Evolutionary conservation across 2,888 invertebrate species (phyloP).

Genomic region (Drosophila acutilabella): DNA sequence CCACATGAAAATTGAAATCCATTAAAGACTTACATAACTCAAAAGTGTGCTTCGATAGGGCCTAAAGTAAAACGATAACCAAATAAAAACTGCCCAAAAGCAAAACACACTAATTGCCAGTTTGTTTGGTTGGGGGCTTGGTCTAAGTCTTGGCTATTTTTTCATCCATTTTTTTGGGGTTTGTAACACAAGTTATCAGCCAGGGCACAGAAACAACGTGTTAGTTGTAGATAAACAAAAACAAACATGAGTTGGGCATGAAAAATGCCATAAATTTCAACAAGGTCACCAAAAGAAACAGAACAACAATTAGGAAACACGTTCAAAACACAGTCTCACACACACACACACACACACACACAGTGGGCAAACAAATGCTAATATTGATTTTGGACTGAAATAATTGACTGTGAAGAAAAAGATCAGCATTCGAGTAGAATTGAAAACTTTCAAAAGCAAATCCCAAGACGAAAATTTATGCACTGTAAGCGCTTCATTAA

Average conservation of each 20-base stretch:
- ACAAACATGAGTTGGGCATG: constrained; percentile 27
- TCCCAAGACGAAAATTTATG: constrained; percentile 28
- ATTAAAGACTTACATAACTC: constrained; percentile 42
- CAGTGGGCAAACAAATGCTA: constrained; percentile 20
- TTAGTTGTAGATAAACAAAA: constrained; percentile 70
- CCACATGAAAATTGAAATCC: constrained; percentile 17
- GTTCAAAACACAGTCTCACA: constrained; percentile 25
- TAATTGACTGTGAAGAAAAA: constrained; percentile 31
- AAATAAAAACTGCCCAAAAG: constrained; percentile 24
- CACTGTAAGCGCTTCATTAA: constrained; percentile 59
- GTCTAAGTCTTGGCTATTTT: neutral
- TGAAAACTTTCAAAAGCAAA: constrained; percentile 15
- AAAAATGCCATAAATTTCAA: constrained; percentile 65
- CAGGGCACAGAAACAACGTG: constrained; percentile 35
- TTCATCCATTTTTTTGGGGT: neutral
- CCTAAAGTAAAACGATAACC: constrained; percentile 26
- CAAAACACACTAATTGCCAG: constrained; percentile 42
- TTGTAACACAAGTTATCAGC: constrained; percentile 63
- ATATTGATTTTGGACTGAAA: constrained; percentile 56
- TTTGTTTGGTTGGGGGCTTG: constrained; percentile 18
- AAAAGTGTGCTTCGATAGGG: constrained; percentile 21
- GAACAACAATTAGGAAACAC: constrained; percentile 60
- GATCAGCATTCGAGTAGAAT: constrained; percentile 15
- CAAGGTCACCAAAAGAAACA: constrained; percentile 65
- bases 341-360: neutral